Percentiles rank a stretch among this genome's conserved stretches.
Conservation (phyloP, 2,888 invertebrate species). For the Aphodius granarius region DNA sequence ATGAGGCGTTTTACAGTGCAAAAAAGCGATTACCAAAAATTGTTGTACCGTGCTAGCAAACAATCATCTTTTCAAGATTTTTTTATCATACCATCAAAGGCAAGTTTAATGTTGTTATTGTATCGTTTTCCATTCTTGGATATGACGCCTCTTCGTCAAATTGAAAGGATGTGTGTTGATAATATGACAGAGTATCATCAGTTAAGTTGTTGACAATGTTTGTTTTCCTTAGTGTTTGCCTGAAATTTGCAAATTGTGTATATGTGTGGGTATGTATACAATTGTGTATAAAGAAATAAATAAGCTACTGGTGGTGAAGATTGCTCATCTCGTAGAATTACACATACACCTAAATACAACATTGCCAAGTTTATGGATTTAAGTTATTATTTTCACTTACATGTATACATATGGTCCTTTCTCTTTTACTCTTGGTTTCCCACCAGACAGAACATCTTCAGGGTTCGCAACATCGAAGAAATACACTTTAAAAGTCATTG, state of each 20-base stretch:
- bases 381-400: constrained; percentile 16
- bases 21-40: too few species aligned
- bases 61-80: neutral
- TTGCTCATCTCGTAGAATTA: too few species aligned
- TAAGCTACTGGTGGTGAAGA: too few species aligned
- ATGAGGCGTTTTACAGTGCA: too few species aligned
- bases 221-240: neutral
- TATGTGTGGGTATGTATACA: neutral
- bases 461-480: constrained; percentile 4
- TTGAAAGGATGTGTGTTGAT: neutral
- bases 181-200: neutral
- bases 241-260: constrained; percentile 1
- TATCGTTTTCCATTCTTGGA: constrained; percentile 5
- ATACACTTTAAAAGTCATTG: neutral
- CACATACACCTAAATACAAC: too few species aligned
- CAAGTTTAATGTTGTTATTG: constrained; percentile 1
- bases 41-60: too few species aligned
- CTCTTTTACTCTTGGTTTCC: constrained; percentile 11
- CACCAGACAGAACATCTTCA: constrained; percentile 1
- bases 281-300: too few species aligned
- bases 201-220: neutral
- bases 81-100: neutral
- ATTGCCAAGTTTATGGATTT: too few species aligned
- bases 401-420: constrained; percentile 19
- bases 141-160: constrained; percentile 9